A percentile compares a stretch with the other conserved stretches of the same genome.
Conservation (phyloP, 2,113 vertebrate genomes). For the Amphiprion ocellaris region DNA sequence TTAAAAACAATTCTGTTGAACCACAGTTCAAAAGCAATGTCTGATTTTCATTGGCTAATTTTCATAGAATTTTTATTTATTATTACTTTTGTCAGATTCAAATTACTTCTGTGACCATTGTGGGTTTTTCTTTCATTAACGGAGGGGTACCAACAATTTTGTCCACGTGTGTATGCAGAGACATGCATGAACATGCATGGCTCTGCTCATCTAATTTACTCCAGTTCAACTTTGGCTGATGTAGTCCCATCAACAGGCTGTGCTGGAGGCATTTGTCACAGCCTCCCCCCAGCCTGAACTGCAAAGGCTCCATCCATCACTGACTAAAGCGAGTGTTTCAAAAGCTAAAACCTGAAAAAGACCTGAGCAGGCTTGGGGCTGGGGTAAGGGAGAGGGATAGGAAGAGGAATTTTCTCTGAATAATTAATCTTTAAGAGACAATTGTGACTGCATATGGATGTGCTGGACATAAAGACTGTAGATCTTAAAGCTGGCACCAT, state of each 20-base stretch:
- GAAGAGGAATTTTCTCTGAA: conserved; percentile 24
- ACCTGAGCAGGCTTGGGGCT: conserved; percentile 13
- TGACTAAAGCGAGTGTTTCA: conserved; percentile 33
- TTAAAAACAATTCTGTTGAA: too few species aligned
- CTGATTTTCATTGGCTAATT: too few species aligned
- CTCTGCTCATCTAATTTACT: conserved; percentile 64
- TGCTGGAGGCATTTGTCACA: conserved; percentile 61
- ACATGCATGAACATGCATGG: conserved; percentile 61
- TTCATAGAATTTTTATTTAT: too few species aligned
- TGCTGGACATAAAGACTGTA: conserved; percentile 39
- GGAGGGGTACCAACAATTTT: too few species aligned
- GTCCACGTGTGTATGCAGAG: not conserved
- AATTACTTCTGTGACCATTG: too few species aligned
- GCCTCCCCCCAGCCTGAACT: conserved; percentile 23
- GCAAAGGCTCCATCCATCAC: conserved; percentile 69
- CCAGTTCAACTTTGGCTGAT: conserved; percentile 61
- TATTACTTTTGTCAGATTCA: too few species aligned
- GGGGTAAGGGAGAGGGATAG: not conserved
- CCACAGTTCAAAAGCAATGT: too few species aligned
- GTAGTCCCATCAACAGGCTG: conserved; percentile 61
- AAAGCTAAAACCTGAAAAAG: conserved; percentile 34
- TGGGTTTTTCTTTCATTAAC: too few species aligned
- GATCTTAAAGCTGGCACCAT: conserved; percentile 56
- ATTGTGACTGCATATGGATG: conserved; percentile 61
- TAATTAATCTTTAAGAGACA: conserved; percentile 48